These are phyloP conservation scores for Scaptodrosophila latifasciaeformis DNA, from an alignment of 2,888 invertebrate species.

Conservation along the genomic window DNA sequence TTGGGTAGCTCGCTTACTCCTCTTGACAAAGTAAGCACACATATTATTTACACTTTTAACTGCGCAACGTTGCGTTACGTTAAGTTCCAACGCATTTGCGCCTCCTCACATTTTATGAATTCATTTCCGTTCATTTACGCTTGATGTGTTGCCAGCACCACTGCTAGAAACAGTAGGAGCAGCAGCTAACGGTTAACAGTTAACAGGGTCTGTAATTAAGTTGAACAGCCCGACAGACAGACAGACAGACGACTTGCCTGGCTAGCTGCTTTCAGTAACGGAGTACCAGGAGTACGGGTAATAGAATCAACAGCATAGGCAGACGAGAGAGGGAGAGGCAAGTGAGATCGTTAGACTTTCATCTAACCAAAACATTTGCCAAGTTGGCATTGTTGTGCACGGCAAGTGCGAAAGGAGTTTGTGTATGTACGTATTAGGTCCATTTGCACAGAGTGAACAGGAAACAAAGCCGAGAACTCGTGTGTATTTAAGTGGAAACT, in stretches of 20 bases:
- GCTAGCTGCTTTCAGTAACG: background rate
- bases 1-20: background rate
- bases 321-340: background rate
- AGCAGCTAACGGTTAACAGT: conserved; percentile 34
- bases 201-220: conserved; percentile 58
- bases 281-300: background rate
- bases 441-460: background rate
- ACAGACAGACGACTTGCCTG: background rate
- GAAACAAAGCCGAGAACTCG: too few relatives aligned
- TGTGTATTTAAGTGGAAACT: too few relatives aligned
- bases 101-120: conserved; percentile 66
- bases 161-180: too few relatives aligned
- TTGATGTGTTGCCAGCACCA: conserved; percentile 43
- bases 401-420: conserved; percentile 13
- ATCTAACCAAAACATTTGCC: conserved; percentile 1
- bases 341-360: background rate
- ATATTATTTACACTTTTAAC: conserved; percentile 68
- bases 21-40: conserved; percentile 47
- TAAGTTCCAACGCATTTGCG: conserved; percentile 45
- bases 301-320: background rate
- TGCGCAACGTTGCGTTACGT: conserved; percentile 61
- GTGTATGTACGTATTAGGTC: background rate
- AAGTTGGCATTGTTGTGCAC: conserved; percentile 1
- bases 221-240: conserved; percentile 41
- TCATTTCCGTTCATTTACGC: conserved; percentile 68